Conservation (phyloP, 1,140 invertebrate genomes). For the Apis laboriosa region DNA sequence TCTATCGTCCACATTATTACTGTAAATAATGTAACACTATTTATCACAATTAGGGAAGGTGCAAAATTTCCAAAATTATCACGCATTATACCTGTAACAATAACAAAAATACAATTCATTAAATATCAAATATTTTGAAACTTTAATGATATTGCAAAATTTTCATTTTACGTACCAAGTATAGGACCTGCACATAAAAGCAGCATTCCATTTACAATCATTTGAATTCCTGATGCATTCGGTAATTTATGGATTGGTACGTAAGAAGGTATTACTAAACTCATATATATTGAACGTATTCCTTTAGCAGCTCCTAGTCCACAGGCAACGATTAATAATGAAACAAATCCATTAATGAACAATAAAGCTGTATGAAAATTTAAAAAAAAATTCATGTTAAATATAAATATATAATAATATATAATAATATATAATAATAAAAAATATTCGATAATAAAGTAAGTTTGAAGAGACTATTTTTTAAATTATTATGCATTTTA, state of each 20-base stretch:
- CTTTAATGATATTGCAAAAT: neutral
- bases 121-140: too few relatives aligned
- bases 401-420: neutral
- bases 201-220: conserved; percentile 84
- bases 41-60: conserved; percentile 75
- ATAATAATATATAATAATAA: neutral
- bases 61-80: conserved; percentile 76
- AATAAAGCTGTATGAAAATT: conserved; percentile 76
- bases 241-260: conserved; percentile 84
- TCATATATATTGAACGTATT: conserved; percentile 85
- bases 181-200: conserved; percentile 83
- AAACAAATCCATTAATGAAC: conserved; percentile 74
- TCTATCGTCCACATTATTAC: conserved; percentile 76
- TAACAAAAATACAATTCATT: neutral
- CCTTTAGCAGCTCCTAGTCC: conserved; percentile 85
- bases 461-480: neutral
- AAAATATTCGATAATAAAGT: neutral
- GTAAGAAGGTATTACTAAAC: conserved; percentile 84
- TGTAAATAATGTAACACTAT: conserved; percentile 74
- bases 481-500: neutral
- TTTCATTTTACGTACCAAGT: conserved; percentile 79
- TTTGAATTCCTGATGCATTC: conserved; percentile 84
- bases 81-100: conserved; percentile 75
- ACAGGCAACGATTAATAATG: conserved; percentile 48
- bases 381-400: conserved; percentile 1